phyloP scores from a whole-genome alignment of 2,113 vertebrate species.

The Siniperca chuatsi region DNA sequence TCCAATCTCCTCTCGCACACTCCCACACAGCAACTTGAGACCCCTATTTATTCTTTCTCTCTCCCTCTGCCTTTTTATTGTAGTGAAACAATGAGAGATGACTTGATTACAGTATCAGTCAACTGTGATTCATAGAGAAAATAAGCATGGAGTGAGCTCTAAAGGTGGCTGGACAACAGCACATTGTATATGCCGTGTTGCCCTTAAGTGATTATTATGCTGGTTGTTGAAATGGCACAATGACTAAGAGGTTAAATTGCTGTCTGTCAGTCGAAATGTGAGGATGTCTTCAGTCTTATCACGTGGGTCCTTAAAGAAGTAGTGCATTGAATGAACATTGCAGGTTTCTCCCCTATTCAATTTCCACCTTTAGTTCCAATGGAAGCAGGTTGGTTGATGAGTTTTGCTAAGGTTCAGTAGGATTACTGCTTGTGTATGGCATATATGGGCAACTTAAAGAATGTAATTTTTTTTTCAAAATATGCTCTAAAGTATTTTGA shows the following conservation, averaged over 20 bases:
- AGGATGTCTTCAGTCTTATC: not conserved
- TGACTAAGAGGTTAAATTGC: slow-evolving; percentile 20
- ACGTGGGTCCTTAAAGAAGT: not conserved
- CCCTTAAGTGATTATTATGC: slow-evolving; percentile 1
- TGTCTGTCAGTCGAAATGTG: not conserved
- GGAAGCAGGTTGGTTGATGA: not conserved
- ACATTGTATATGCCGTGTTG: not conserved
- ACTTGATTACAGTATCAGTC: slow-evolving; percentile 60
- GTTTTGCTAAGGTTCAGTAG: not conserved
- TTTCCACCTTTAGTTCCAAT: not conserved
- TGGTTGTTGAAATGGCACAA: slow-evolving; percentile 17
- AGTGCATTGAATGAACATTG: not conserved
- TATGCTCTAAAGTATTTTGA: not conserved
- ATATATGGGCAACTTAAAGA: not conserved
- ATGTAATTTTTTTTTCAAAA: too few relatives aligned
- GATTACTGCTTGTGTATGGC: not conserved
- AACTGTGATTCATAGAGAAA: slow-evolving; percentile 50
- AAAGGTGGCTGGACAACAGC: slow-evolving; percentile 10
- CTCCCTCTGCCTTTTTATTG: slow-evolving; percentile 46
- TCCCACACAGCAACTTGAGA: slow-evolving; percentile 59
- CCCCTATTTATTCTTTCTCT: slow-evolving; percentile 42
- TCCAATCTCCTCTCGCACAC: slow-evolving; percentile 51
- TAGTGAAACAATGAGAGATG: slow-evolving; percentile 51
- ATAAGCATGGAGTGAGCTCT: slow-evolving; percentile 8
- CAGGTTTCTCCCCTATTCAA: not conserved